A percentile compares a stretch with the other conserved stretches of the same genome.
Evolutionary conservation across 2,888 invertebrate genomes (phyloP).

Genomic region (Perizoma flavofasciatum): DNA sequence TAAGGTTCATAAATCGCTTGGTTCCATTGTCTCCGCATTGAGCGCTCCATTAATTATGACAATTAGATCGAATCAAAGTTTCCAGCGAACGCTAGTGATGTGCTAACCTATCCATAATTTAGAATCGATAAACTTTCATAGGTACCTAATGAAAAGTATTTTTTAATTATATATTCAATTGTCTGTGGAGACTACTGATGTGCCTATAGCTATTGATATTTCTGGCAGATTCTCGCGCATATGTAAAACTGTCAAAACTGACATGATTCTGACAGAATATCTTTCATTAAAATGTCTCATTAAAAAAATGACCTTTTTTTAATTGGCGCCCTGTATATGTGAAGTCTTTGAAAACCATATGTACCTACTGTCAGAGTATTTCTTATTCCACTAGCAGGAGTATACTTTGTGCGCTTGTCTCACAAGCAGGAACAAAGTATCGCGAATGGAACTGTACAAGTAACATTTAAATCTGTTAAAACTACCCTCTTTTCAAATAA

Average conservation of each 20-base stretch:
- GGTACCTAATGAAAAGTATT: no score
- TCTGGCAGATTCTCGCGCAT: conserved; percentile 1
- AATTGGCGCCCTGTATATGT: not conserved
- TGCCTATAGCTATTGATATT: conserved; percentile 17
- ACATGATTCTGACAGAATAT: no score
- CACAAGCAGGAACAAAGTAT: conserved; percentile 74
- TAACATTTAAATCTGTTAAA: conserved; percentile 40
- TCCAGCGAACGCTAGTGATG: conserved; percentile 9
- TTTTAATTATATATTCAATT: no score
- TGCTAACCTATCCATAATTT: conserved; percentile 6
- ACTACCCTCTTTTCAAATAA: conserved; percentile 75
- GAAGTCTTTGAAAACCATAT: conserved; percentile 38
- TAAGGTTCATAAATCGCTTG: no score
- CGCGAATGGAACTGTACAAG: conserved; percentile 45
- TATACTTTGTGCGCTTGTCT: conserved; percentile 78
- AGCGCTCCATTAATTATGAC: conserved; percentile 6
- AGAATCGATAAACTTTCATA: conserved; percentile 3
- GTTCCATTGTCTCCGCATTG: conserved; percentile 6
- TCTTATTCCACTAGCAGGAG: conserved; percentile 66
- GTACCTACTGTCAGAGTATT: conserved; percentile 48
- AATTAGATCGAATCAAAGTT: conserved; percentile 14
- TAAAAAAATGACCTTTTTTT: no score
- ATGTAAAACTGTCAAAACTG: no score
- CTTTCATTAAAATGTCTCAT: no score
- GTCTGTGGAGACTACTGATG: conserved; percentile 4